These are phyloP conservation scores for Heliconius ismenius DNA, from an alignment of 2,888 invertebrate species.

Conservation along the genomic window DNA sequence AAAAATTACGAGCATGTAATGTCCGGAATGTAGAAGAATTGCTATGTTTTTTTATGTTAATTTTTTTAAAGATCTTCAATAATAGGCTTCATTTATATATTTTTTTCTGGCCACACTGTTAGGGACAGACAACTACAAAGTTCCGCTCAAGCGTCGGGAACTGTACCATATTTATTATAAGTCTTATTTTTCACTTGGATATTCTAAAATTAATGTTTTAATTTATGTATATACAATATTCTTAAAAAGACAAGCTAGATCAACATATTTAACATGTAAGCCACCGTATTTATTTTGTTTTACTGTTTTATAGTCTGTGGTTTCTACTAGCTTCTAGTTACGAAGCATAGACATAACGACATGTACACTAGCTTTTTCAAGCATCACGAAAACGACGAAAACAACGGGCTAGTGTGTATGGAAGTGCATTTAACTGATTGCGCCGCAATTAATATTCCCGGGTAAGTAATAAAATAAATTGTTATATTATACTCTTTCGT, in stretches of 20 bases:
- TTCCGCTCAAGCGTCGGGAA: too few relatives aligned
- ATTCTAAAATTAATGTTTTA: too few relatives aligned
- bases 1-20: too few relatives aligned
- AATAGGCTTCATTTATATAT: too few relatives aligned
- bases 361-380: conserved; percentile 74
- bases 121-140: too few relatives aligned
- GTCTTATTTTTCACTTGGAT: too few relatives aligned
- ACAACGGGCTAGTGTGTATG: conserved; percentile 82
- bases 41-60: too few relatives aligned
- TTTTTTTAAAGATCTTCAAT: too few relatives aligned
- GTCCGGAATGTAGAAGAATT: too few relatives aligned
- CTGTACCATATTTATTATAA: too few relatives aligned
- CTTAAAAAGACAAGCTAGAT: not conserved
- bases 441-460: conserved; percentile 81
- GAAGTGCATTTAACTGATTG: conserved; percentile 84
- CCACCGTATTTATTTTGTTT: not conserved
- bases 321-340: conserved; percentile 38
- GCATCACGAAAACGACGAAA: conserved; percentile 77
- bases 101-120: too few relatives aligned
- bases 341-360: conserved; percentile 54
- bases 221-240: not conserved
- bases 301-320: conserved; percentile 18
- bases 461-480: conserved; percentile 67
- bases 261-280: not conserved
- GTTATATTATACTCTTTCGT: conserved; percentile 35